These are phyloP conservation scores for Lepidurus packardi DNA, from an alignment of 1,140 invertebrate species.

Conservation along the genomic window DNA sequence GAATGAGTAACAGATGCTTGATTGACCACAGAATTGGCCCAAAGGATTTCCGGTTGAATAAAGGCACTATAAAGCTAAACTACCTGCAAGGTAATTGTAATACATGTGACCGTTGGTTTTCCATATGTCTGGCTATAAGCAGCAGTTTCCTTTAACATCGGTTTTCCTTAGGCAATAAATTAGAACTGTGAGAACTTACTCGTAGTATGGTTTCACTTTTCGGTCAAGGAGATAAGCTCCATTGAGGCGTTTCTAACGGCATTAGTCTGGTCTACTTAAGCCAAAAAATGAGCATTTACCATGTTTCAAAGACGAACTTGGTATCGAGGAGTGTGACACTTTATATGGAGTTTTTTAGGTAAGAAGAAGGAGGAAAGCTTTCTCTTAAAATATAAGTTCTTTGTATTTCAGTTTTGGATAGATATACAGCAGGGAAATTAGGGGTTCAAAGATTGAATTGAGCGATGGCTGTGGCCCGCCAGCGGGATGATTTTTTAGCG, in stretches of 20 bases:
- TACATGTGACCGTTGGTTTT: neutral
- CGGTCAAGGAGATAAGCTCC: neutral
- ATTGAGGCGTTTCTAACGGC: slow-evolving; percentile 7
- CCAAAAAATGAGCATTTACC: neutral
- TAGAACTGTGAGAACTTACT: neutral
- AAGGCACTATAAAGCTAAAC: neutral
- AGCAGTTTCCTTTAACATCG: neutral
- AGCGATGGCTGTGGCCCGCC: slow-evolving; percentile 15
- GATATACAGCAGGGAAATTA: slow-evolving; percentile 3
- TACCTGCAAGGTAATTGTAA: too few relatives aligned
- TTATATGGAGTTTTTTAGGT: neutral
- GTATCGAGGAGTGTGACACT: too few relatives aligned
- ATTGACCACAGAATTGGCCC: neutral
- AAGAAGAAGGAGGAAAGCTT: neutral
- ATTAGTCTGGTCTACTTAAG: neutral
- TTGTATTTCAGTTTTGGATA: neutral
- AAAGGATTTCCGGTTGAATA: neutral
- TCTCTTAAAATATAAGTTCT: slow-evolving; percentile 7
- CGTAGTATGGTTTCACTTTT: neutral
- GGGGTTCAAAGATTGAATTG: neutral
- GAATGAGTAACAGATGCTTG: neutral
- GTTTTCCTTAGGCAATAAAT: neutral
- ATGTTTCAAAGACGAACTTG: neutral
- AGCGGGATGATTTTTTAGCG: slow-evolving; percentile 12
- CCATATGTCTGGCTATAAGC: neutral